Evolutionary conservation across 2,888 invertebrate genomes (phyloP).

Genomic region (Iphiclides podalirius): DNA sequence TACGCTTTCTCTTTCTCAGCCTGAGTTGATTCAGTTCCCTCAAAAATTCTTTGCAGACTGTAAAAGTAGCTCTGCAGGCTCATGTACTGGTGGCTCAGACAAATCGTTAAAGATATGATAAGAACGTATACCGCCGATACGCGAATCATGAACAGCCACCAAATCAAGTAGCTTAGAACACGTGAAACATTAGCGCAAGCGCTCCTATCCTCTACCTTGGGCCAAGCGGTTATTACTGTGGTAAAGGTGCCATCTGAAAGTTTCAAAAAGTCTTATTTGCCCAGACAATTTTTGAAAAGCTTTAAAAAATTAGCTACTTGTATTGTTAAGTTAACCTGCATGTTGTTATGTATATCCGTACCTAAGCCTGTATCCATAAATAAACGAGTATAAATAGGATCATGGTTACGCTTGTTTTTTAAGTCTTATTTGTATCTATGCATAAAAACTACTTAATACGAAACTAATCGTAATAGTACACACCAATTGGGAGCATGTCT

Average conservation of each 20-base stretch:
- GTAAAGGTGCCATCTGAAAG: constrained; percentile 37
- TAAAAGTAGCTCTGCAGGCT: constrained; percentile 50
- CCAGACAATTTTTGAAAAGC: too few relatives aligned
- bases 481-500: too few relatives aligned
- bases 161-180: constrained; percentile 36
- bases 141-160: constrained; percentile 43
- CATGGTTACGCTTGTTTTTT: too few relatives aligned
- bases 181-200: constrained; percentile 32
- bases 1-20: constrained; percentile 42
- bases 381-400: too few relatives aligned
- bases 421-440: too few relatives aligned
- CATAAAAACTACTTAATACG: too few relatives aligned
- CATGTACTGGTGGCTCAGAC: constrained; percentile 46
- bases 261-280: too few relatives aligned
- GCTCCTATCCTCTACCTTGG: constrained; percentile 39
- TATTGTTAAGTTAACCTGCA: too few relatives aligned
- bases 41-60: constrained; percentile 42
- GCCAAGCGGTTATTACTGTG: constrained; percentile 48
- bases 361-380: too few relatives aligned
- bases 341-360: too few relatives aligned
- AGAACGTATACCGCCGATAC: constrained; percentile 34
- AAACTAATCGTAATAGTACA: too few relatives aligned
- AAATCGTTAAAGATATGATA: constrained; percentile 37
- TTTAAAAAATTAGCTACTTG: too few relatives aligned
- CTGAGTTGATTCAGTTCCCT: constrained; percentile 33